Evolutionary conservation across 2,113 vertebrate species (phyloP).

Genomic region (Sceloporus tristichus): DNA sequence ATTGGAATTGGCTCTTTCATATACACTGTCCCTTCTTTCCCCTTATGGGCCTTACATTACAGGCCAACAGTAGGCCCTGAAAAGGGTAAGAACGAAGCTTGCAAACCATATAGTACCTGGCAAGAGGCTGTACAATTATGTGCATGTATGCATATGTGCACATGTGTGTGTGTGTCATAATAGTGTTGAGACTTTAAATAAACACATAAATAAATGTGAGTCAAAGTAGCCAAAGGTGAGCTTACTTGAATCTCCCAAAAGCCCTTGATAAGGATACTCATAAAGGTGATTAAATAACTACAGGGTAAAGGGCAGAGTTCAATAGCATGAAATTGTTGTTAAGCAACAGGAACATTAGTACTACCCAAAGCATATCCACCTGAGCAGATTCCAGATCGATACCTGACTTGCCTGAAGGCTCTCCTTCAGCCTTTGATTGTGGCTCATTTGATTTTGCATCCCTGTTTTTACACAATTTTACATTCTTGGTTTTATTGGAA

Average conservation of each 20-base stretch:
- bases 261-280: slow-evolving; percentile 28
- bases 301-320: slow-evolving; percentile 14
- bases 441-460: not conserved
- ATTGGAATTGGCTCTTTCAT: too few species aligned
- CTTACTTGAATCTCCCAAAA: slow-evolving; percentile 12
- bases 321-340: not conserved
- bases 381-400: not conserved
- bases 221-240: slow-evolving; percentile 4
- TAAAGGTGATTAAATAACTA: slow-evolving; percentile 20
- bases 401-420: not conserved
- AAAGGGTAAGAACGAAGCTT: too few species aligned
- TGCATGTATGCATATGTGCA: too few species aligned
- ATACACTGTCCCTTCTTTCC: too few species aligned
- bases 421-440: not conserved
- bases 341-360: not conserved
- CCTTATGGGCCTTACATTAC: too few species aligned
- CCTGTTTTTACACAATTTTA: not conserved
- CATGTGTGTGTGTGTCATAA: too few species aligned
- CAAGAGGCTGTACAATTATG: too few species aligned
- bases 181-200: too few species aligned
- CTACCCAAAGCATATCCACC: not conserved
- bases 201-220: too few species aligned
- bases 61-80: too few species aligned
- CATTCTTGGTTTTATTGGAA: not conserved
- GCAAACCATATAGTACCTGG: too few species aligned